Percentiles rank a stretch among this genome's conserved stretches.
Conservation (phyloP, 2,113 vertebrate species). For the Lepisosteus osseus region DNA sequence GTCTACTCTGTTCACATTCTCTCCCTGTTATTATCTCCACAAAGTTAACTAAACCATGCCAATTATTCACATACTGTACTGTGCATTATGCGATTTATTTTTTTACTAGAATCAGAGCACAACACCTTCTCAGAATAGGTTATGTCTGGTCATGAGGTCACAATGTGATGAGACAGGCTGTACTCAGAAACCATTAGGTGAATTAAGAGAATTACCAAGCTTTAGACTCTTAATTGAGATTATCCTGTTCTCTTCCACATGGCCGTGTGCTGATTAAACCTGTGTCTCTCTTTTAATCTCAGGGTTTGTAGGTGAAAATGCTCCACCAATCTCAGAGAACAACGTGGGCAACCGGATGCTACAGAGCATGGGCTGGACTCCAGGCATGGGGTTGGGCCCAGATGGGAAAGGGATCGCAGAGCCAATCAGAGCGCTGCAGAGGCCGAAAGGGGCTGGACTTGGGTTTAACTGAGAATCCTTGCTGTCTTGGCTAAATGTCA, state of each 20-base stretch:
- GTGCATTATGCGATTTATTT: background rate
- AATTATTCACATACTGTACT: no score
- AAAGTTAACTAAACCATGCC: no score
- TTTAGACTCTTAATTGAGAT: constrained; percentile 37
- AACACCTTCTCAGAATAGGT: background rate
- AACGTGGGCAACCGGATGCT: constrained; percentile 79
- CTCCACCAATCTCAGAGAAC: constrained; percentile 71
- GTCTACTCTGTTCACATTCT: no score
- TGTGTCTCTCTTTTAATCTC: constrained; percentile 51
- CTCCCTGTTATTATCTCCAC: no score
- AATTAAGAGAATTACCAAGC: constrained; percentile 48
- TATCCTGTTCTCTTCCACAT: constrained; percentile 41
- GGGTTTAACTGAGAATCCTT: constrained; percentile 65
- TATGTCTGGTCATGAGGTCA: constrained; percentile 34
- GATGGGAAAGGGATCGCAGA: constrained; percentile 73
- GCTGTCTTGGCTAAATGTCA: constrained; percentile 13
- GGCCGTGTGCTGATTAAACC: constrained; percentile 42
- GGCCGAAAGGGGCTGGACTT: constrained; percentile 74
- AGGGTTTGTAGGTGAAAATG: constrained; percentile 73
- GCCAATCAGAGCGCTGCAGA: constrained; percentile 69
- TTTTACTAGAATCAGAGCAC: background rate
- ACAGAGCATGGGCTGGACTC: constrained; percentile 76
- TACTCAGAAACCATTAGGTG: constrained; percentile 52
- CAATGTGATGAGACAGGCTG: constrained; percentile 43
- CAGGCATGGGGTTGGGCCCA: constrained; percentile 68